These are phyloP conservation scores for Agrochola lota DNA, from an alignment of 2,888 invertebrate genomes.

Conservation along the genomic window DNA sequence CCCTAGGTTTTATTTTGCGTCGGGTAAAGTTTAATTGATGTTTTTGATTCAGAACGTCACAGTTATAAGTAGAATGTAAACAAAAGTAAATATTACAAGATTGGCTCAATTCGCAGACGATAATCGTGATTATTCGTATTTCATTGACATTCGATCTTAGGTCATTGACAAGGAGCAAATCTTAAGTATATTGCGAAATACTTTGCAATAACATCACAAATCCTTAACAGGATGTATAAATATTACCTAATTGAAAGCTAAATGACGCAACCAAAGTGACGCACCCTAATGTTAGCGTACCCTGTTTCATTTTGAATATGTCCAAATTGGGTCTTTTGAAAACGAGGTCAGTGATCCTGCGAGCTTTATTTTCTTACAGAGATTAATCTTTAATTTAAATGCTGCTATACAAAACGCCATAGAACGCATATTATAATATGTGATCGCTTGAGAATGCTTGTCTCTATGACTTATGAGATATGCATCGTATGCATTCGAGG, in stretches of 20 bases:
- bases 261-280: background rate
- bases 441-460: conserved; percentile 50
- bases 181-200: conserved; percentile 37
- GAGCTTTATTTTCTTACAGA: conserved; percentile 68
- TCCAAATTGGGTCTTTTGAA: conserved; percentile 78
- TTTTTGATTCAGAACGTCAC: background rate
- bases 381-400: conserved; percentile 81
- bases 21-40: background rate
- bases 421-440: conserved; percentile 53
- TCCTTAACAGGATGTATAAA: background rate
- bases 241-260: background rate
- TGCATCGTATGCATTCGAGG: conserved; percentile 40
- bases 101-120: background rate
- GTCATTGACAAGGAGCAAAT: conserved; percentile 20
- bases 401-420: conserved; percentile 55
- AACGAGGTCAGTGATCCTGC: conserved; percentile 76
- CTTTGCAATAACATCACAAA: conserved; percentile 28
- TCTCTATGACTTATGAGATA: conserved; percentile 59
- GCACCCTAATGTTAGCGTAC: conserved; percentile 47
- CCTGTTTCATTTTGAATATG: conserved; percentile 73
- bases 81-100: background rate
- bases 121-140: background rate
- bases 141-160: conserved; percentile 26
- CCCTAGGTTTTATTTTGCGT: background rate
- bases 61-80: background rate